phyloP scores from a whole-genome alignment of 2,113 vertebrate genomes.

The Zapornia atra region DNA sequence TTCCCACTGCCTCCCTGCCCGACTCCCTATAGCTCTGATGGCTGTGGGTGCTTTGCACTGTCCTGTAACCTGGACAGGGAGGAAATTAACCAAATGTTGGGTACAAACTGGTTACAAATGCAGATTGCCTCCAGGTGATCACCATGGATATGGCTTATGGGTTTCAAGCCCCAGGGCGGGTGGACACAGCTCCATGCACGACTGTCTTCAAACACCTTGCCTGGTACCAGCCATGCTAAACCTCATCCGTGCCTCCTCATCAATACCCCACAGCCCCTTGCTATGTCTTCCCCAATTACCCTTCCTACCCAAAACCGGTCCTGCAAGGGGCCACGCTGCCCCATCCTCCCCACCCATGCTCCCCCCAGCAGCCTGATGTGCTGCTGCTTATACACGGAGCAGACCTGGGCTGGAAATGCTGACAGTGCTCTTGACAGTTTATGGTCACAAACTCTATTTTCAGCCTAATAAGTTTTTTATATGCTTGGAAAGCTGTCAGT shows the following conservation, averaged over 20 bases:
- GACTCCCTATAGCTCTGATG: not conserved
- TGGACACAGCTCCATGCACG: not conserved
- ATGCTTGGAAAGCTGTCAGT: constrained; percentile 65
- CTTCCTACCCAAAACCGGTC: not conserved
- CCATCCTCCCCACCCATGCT: not conserved
- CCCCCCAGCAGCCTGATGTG: not conserved
- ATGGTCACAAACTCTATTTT: constrained; percentile 75
- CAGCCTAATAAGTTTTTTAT: constrained; percentile 74
- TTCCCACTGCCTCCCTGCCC: not conserved
- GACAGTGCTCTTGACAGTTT: constrained; percentile 41
- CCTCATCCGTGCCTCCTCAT: fast-evolving
- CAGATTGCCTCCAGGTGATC: fast-evolving
- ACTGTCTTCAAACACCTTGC: not conserved
- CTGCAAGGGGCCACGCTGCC: not conserved
- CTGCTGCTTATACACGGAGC: not conserved
- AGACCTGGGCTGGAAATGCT: not conserved
- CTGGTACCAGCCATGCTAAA: not conserved
- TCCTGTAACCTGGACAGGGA: not conserved
- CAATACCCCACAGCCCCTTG: not conserved
- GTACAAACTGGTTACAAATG: not conserved
- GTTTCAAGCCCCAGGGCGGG: not conserved
- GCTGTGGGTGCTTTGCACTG: not conserved
- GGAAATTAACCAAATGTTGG: not conserved
- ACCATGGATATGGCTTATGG: not conserved
- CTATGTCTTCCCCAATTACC: not conserved